These are phyloP conservation scores for Acridotheres tristis DNA, from an alignment of 2,797 vertebrate species.

Conservation along the genomic window DNA sequence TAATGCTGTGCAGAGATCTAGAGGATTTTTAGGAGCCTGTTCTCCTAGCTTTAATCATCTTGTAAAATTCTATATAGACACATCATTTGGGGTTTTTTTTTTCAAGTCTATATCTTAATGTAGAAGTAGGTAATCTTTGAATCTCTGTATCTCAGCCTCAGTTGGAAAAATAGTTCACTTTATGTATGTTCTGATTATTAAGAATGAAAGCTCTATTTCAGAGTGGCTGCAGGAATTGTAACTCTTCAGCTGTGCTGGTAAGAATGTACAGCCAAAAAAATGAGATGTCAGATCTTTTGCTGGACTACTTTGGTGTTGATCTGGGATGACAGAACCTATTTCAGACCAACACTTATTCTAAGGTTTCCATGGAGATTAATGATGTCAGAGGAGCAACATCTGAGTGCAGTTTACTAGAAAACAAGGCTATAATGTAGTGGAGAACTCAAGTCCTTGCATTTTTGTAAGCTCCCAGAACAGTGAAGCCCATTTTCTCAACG, in stretches of 20 bases:
- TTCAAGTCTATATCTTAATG: neutral
- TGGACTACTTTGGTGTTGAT: constrained; percentile 61
- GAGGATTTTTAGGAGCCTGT: neutral
- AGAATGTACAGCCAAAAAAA: constrained; percentile 39
- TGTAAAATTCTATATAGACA: neutral
- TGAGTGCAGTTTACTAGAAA: constrained; percentile 77
- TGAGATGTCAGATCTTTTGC: constrained; percentile 55
- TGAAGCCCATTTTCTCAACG: neutral
- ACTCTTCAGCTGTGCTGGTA: constrained; percentile 21
- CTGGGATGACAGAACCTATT: constrained; percentile 77
- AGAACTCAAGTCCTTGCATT: constrained; percentile 18
- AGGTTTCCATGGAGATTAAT: constrained; percentile 86
- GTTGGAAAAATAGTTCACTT: constrained; percentile 17
- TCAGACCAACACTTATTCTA: constrained; percentile 68
- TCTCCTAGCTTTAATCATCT: neutral
- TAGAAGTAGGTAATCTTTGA: constrained; percentile 7
- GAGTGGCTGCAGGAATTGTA: neutral
- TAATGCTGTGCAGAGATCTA: neutral
- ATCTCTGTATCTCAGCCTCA: neutral
- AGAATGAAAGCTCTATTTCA: constrained; percentile 40
- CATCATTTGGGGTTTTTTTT: neutral
- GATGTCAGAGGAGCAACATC: constrained; percentile 81
- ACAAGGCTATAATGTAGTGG: constrained; percentile 4
- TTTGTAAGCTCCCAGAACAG: neutral
- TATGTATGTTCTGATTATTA: constrained; percentile 19